Evolutionary conservation across 1,140 invertebrate genomes (phyloP).

Genomic region (Neuroterus valhalla): DNA sequence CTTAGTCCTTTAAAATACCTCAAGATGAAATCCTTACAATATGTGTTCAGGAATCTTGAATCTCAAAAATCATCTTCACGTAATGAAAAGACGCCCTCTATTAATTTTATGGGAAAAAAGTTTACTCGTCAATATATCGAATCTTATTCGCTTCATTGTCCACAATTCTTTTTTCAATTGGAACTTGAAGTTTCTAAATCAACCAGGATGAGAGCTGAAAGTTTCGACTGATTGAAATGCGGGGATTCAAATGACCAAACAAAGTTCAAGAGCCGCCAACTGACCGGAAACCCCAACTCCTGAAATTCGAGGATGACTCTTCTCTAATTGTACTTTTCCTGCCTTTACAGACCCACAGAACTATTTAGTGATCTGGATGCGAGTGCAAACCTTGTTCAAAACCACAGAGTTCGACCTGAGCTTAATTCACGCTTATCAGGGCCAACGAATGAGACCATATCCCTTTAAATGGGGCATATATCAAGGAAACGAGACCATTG

Average conservation of each 20-base stretch:
- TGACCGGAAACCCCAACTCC: neutral
- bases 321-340: constrained; percentile 14
- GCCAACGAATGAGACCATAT: constrained; percentile 40
- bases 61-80: too few relatives aligned
- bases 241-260: constrained; percentile 3
- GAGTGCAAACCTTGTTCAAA: constrained; percentile 59
- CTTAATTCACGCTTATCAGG: constrained; percentile 59
- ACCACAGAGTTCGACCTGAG: constrained; percentile 62
- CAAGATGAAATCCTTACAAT: too few relatives aligned
- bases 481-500: constrained; percentile 60
- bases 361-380: constrained; percentile 54
- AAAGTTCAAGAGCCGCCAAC: neutral
- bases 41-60: too few relatives aligned
- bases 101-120: too few relatives aligned
- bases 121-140: too few relatives aligned
- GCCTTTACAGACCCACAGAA: constrained; percentile 49
- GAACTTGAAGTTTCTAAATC: too few relatives aligned
- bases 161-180: too few relatives aligned
- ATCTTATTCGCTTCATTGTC: too few relatives aligned
- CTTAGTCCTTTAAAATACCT: too few relatives aligned
- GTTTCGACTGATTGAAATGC: neutral
- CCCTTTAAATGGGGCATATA: constrained; percentile 57
- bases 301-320: neutral
- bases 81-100: too few relatives aligned
- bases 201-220: neutral